Base-by-base conservation (phyloP, 1,140 invertebrate genomes). In the Pachypeltis micranthus region DNA sequence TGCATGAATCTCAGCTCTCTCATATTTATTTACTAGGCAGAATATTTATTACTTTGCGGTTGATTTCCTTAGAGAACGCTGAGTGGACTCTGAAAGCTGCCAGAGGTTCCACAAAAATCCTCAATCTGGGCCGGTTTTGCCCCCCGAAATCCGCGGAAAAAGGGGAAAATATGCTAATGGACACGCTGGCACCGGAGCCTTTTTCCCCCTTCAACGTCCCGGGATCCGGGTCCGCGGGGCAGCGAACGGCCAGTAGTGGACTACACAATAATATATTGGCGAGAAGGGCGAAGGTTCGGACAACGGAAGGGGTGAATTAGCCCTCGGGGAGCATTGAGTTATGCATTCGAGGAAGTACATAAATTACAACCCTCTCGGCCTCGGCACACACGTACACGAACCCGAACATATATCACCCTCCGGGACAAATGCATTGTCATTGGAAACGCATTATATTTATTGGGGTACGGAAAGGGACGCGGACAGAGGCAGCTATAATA, bases 401-500 rank as follows among this genome's bases (percentile, higher is more conserved):
- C 54, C 16, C 19, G 54, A 14, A 24, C 16, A 26, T 26, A 56
- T 24, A 56, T 24, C 54, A 24, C 54, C 19, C 19, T 25, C 16
- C 14, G 51, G 44, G 62, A 63, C 62, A 63, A 63, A 63, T 63
- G 62, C 62, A 63, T 63, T 63, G 62, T 63, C 62, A 63, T 63
- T 63, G 62, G 55, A 63, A 63, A 63, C 31, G 44, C 62, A 63
- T 63, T 63, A 63, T 63, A 63, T 63, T 63, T 63, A 63, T 63
- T 63, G 62, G 62, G 21, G 3, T n/a, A 24, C 47, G 39, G 23
- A 14, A 12, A 51, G 21, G 54, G 31, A 29, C 47, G n/a, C 24
- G 16, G 55, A 26, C 44, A 14, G 61, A 16, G 23, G 44, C 14
- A 14, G 24, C n/a, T 55, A 44, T 62, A 62, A 62, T 62, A 62